phyloP scores from a whole-genome alignment of 2,888 invertebrate genomes.

The Danaus chrysippus region DNA sequence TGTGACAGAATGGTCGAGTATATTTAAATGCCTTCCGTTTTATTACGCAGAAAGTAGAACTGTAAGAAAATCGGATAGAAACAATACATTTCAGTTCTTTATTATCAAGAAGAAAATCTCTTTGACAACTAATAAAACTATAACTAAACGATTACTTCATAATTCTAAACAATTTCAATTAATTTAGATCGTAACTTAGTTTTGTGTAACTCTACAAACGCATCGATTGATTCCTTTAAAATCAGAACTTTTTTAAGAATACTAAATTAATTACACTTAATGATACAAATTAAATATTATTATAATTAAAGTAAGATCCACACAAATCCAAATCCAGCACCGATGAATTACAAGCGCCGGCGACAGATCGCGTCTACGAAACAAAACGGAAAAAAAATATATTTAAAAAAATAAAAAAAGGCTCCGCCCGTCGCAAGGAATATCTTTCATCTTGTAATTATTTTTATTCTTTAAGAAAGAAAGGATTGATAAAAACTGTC shows the following conservation, averaged over 20 bases:
- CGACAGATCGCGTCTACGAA: conserved; percentile 65
- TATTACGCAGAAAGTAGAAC: too few species aligned
- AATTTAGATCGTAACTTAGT: too few species aligned
- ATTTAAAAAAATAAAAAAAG: conserved; percentile 45
- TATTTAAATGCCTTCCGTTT: too few species aligned
- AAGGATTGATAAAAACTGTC: conserved; percentile 51
- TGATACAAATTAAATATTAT: neutral
- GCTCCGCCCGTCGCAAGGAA: conserved; percentile 39
- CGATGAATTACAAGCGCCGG: conserved; percentile 61
- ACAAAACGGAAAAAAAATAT: conserved; percentile 48
- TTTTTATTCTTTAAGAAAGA: conserved; percentile 75
- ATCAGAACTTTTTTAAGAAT: neutral
- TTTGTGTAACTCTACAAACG: too few species aligned
- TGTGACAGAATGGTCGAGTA: too few species aligned
- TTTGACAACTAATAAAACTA: too few species aligned
- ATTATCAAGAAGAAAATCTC: too few species aligned
- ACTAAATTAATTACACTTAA: neutral
- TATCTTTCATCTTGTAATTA: conserved; percentile 77
- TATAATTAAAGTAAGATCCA: conserved; percentile 36
- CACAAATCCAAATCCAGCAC: conserved; percentile 35
- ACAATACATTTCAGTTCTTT: too few species aligned
- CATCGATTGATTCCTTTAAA: neutral
- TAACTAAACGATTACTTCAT: too few species aligned
- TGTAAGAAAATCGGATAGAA: too few species aligned
- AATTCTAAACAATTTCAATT: too few species aligned